Evolutionary conservation across 2,113 vertebrate genomes (phyloP).

Genomic region (Brienomyrus longianalis): DNA sequence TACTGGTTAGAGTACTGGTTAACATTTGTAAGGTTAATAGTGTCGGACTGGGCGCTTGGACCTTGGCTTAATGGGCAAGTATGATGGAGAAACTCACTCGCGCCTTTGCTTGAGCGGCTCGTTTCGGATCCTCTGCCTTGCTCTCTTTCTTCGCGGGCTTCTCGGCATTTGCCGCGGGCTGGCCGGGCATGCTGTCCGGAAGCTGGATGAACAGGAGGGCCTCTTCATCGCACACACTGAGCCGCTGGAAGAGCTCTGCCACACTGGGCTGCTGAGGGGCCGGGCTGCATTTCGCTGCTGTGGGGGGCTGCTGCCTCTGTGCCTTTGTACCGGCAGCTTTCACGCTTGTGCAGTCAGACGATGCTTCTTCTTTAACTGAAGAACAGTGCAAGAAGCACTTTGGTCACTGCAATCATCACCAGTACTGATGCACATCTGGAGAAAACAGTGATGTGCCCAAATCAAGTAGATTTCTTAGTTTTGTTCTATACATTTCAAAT

Average conservation of each 20-base stretch:
- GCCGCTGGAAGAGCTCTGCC: conserved; percentile 49
- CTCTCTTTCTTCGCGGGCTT: conserved; percentile 37
- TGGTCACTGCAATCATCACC: background rate
- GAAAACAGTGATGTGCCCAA: background rate
- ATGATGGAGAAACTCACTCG: conserved; percentile 37
- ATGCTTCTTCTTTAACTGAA: conserved; percentile 41
- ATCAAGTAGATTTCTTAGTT: background rate
- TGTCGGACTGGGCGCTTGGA: background rate
- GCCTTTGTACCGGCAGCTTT: background rate
- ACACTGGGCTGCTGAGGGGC: conserved; percentile 38
- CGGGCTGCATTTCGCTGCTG: background rate
- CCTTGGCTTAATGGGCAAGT: background rate
- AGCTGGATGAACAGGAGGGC: conserved; percentile 66
- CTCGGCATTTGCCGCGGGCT: conserved; percentile 20
- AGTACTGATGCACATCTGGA: background rate
- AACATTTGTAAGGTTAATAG: background rate
- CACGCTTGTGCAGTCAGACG: background rate
- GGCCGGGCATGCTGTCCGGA: conserved; percentile 56
- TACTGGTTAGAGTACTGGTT: background rate
- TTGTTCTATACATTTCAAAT: background rate
- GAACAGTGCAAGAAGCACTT: background rate
- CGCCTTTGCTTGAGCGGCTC: conserved; percentile 29
- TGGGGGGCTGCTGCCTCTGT: background rate
- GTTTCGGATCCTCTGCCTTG: conserved; percentile 39
- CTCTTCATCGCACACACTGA: conserved; percentile 50